phyloP scores from a whole-genome alignment of 1,140 invertebrate genomes.

The Phthorimaea operculella region DNA sequence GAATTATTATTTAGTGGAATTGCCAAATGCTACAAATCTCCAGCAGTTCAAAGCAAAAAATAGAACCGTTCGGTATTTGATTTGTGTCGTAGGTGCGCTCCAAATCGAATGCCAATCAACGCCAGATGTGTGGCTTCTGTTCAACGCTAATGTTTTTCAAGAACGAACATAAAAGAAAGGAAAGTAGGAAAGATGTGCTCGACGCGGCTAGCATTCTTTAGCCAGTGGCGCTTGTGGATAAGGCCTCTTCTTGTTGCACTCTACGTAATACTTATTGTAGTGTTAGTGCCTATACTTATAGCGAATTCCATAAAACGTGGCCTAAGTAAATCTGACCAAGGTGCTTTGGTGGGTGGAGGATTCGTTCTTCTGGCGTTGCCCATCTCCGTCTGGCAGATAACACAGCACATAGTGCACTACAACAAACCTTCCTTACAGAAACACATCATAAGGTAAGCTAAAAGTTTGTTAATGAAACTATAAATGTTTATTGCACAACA shows the following conservation, averaged over 20 bases:
- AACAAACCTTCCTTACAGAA: slow-evolving; percentile 93
- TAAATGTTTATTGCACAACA: not conserved
- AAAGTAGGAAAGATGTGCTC: slow-evolving; percentile 48
- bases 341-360: slow-evolving; percentile 85
- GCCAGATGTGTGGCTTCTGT: not conserved
- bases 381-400: slow-evolving; percentile 94
- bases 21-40: too few species aligned
- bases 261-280: slow-evolving; percentile 83
- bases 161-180: not conserved
- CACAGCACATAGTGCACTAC: slow-evolving; percentile 93
- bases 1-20: too few species aligned
- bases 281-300: slow-evolving; percentile 86
- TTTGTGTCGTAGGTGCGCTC: too few species aligned
- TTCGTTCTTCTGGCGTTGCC: slow-evolving; percentile 92
- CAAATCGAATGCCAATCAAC: not conserved
- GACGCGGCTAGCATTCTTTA: slow-evolving; percentile 62
- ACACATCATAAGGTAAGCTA: slow-evolving; percentile 87
- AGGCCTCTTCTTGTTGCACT: slow-evolving; percentile 81
- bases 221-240: slow-evolving; percentile 89
- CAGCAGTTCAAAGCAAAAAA: too few species aligned
- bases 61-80: too few species aligned
- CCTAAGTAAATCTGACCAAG: slow-evolving; percentile 79
- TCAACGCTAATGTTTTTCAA: not conserved
- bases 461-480: not conserved
- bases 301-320: slow-evolving; percentile 75